Evolutionary conservation across 2,888 invertebrate species (phyloP), one percentile per base, ranked within the genome.

Genomic region (Campoplex nolae): DNA sequence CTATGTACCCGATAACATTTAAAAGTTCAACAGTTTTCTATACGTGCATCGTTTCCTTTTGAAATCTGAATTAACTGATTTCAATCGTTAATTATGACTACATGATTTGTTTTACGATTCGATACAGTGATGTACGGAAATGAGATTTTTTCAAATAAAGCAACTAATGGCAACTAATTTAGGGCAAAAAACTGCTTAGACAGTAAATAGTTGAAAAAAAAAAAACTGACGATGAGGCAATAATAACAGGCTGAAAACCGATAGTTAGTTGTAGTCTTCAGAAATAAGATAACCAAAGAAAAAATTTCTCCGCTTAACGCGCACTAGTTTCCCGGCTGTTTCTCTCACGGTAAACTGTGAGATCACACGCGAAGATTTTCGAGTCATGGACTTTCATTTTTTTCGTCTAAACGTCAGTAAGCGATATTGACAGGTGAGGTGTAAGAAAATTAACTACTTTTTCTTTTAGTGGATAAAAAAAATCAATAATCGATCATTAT

Each of bases 241-340:
- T 81, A 82, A 84, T 82, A 23, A 23, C 23, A 11, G 51, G 38
- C 28, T 38, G 70, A 87, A 68, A 45, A 79, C 65, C 32, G 71
- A 76, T 56, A 38, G 73, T 75, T 68, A 62, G 75, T 56, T 82
- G 56, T 65, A 82, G 65, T 79, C 56, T 75, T 73, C 75, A 23
- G 42, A 78, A 73, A 32, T 70, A 56, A 78, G 38, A 54, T 48
- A 35, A 70, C 32, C 62, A 13, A 54, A 88, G 89, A 86, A 89
- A 51, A 35, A 82, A 90, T 93, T 93, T 93, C 93, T 91, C 93
- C 89, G 89, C 90, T 93, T 93, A 92, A 89, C 92, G 89, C 91
- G 91, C 88, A 89, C 90, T 89, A 91, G 90, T 87, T 85, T 88
- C 62, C 56, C 32, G 2, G 16, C 18, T 38, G 56, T 90, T 90